These are phyloP conservation scores for Limulus polyphemus DNA, from an alignment of 2,888 invertebrate species.

Conservation along the genomic window DNA sequence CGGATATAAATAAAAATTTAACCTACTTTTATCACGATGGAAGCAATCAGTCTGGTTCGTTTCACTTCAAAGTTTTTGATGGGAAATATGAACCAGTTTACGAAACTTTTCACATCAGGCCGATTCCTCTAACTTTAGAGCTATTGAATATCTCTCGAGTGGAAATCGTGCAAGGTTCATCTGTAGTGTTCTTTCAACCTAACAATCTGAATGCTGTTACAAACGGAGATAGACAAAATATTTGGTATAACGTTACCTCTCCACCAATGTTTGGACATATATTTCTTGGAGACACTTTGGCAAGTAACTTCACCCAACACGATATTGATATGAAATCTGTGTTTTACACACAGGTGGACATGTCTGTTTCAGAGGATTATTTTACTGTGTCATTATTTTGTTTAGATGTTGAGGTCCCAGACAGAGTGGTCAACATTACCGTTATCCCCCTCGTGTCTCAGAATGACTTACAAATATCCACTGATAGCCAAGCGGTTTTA, in stretches of 20 bases:
- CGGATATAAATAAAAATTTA: slow-evolving; percentile 33
- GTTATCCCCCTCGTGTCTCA: slow-evolving; percentile 52
- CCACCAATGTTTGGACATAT: slow-evolving; percentile 71
- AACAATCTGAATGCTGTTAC: slow-evolving; percentile 69
- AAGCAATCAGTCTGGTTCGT: slow-evolving; percentile 29
- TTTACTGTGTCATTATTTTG: slow-evolving; percentile 44
- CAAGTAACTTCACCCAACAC: slow-evolving; percentile 59
- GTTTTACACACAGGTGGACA: slow-evolving; percentile 81
- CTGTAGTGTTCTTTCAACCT: slow-evolving; percentile 58
- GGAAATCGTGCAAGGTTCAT: slow-evolving; percentile 64
- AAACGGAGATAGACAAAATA: slow-evolving; percentile 56
- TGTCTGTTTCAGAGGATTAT: slow-evolving; percentile 71
- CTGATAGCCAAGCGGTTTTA: slow-evolving; percentile 50
- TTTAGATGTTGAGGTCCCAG: slow-evolving; percentile 29
- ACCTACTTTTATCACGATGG: slow-evolving; percentile 36
- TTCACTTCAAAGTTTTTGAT: slow-evolving; percentile 49
- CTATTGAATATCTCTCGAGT: slow-evolving; percentile 38
- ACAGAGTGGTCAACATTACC: slow-evolving; percentile 43
- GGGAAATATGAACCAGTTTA: slow-evolving; percentile 72
- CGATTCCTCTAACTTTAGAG: slow-evolving; percentile 60
- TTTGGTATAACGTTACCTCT: slow-evolving; percentile 62
- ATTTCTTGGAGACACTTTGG: slow-evolving; percentile 62
- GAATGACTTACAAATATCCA: slow-evolving; percentile 43
- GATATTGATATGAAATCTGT: slow-evolving; percentile 68
- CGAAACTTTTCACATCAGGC: slow-evolving; percentile 69